phyloP scores from a whole-genome alignment of 2,797 vertebrate species.

The Triplophysa yarkandensis region DNA sequence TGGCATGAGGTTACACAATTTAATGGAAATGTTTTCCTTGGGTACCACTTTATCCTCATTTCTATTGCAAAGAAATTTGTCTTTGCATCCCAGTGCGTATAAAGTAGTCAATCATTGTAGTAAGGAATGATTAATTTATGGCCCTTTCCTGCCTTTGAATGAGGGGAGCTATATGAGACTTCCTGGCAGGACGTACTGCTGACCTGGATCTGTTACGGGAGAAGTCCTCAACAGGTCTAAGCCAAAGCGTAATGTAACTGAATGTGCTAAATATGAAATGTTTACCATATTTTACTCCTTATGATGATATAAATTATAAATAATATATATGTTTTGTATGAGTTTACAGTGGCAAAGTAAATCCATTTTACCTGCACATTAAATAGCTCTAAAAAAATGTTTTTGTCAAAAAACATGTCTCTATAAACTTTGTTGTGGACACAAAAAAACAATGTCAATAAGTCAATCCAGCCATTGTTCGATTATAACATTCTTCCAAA shows the following conservation, averaged over 20 bases:
- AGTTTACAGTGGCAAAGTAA: neutral
- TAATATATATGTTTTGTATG: too few species aligned
- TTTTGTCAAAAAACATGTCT: too few species aligned
- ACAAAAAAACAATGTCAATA: too few species aligned
- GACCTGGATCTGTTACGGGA: constrained; percentile 48
- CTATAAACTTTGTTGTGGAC: too few species aligned
- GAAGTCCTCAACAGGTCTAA: constrained; percentile 41
- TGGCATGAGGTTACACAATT: constrained; percentile 41
- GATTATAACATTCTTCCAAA: too few species aligned
- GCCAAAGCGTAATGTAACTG: constrained; percentile 8
- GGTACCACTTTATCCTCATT: constrained; percentile 50
- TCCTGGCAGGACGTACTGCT: constrained; percentile 36
- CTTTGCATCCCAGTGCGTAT: constrained; percentile 54
- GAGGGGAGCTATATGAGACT: constrained; percentile 42
- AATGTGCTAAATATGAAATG: neutral
- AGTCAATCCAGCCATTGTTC: too few species aligned
- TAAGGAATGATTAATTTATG: constrained; percentile 52
- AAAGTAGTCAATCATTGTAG: constrained; percentile 55
- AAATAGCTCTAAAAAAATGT: neutral
- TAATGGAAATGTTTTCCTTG: constrained; percentile 59
- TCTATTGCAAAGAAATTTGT: constrained; percentile 54
- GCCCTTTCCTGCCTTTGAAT: constrained; percentile 36
- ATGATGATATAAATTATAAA: neutral
- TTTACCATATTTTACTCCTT: neutral
- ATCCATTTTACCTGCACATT: neutral